Conservation (phyloP, 92 coral and sea anemone genomes). For the Porites evermanni region DNA sequence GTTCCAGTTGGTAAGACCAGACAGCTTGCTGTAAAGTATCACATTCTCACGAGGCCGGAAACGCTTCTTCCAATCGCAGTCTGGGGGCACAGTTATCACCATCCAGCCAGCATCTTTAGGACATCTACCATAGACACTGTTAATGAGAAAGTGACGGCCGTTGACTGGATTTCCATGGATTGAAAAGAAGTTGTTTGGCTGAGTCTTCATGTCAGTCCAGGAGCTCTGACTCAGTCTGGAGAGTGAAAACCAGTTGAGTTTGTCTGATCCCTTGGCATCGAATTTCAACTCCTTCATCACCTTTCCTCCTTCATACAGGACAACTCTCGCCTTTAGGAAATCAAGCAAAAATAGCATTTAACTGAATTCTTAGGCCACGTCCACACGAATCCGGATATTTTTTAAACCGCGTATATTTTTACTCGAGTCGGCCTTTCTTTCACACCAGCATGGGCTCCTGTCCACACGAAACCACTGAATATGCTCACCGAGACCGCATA, state of each 20-base stretch:
- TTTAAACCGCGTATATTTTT: no score
- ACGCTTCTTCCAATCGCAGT: slow-evolving; percentile 24
- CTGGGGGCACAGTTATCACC: not conserved
- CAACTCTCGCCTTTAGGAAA: slow-evolving; percentile 46
- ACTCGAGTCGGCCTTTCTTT: no score
- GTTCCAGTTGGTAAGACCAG: no score
- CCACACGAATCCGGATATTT: no score
- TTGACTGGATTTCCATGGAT: not conserved
- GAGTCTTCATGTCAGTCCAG: slow-evolving; percentile 27
- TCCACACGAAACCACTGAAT: no score
- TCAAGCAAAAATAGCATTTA: no score
- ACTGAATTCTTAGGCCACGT: no score
- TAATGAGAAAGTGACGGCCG: slow-evolving; percentile 29
- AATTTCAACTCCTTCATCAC: slow-evolving; percentile 23
- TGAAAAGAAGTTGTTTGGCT: slow-evolving; percentile 1
- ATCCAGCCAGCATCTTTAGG: slow-evolving; percentile 35
- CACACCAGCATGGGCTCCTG: no score
- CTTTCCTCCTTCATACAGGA: slow-evolving; percentile 7
- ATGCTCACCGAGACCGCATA: no score
- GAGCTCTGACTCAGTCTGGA: slow-evolving; percentile 3
- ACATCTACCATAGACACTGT: slow-evolving; percentile 44
- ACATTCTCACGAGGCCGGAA: not conserved
- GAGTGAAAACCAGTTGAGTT: slow-evolving; percentile 29
- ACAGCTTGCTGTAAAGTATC: no score
- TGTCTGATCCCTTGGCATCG: slow-evolving; percentile 12